Conservation (phyloP, 2,888 invertebrate species). For the Clivina fossor region DNA sequence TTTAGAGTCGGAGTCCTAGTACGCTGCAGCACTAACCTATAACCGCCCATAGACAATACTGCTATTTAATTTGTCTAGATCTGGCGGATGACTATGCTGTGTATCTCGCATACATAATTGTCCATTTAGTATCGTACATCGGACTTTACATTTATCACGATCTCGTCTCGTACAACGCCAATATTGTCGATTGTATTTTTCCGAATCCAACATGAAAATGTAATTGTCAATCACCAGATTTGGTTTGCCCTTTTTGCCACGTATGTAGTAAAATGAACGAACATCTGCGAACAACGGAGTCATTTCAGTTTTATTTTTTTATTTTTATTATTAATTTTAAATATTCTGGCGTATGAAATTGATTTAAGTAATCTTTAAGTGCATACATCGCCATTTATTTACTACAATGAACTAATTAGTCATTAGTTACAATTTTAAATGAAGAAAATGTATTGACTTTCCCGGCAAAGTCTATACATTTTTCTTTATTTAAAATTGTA, state of each 20-base stretch:
- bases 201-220: not conserved
- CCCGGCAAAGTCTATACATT: too few species aligned
- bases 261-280: not conserved
- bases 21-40: too few species aligned
- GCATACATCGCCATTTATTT: too few species aligned
- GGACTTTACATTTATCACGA: not conserved
- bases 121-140: not conserved
- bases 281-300: constrained; percentile 1
- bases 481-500: too few species aligned
- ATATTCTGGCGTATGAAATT: too few species aligned
- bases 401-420: too few species aligned
- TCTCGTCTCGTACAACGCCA: not conserved
- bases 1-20: too few species aligned
- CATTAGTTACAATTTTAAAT: too few species aligned
- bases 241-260: not conserved
- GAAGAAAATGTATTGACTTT: too few species aligned
- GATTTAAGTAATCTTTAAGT: too few species aligned
- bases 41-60: too few species aligned
- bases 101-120: not conserved
- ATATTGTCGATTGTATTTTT: not conserved
- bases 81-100: constrained; percentile 1
- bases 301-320: not conserved
- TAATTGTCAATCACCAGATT: not conserved
- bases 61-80: too few species aligned
- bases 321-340: not conserved